Evolutionary conservation across 1,140 invertebrate species (phyloP).

Genomic region (Cryptotermes secundus): DNA sequence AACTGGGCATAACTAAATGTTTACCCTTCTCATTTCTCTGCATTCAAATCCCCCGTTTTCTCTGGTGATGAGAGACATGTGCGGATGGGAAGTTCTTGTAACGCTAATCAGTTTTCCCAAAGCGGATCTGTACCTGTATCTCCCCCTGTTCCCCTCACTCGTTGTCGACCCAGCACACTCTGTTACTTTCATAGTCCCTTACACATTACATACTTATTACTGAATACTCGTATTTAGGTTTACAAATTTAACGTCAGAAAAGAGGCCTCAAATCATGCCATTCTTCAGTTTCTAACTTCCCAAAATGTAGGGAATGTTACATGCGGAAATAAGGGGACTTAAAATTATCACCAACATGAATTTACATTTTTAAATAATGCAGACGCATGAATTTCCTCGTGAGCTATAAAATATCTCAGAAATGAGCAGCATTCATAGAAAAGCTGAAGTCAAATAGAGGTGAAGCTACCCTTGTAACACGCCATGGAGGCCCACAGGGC

Average conservation of each 20-base stretch:
- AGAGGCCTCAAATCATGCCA: no score
- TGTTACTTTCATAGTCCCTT: slow-evolving; percentile 3
- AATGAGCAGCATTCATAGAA: no score
- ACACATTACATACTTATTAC: no score
- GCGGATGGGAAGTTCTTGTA: not conserved
- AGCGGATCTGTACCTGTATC: not conserved
- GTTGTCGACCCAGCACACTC: not conserved
- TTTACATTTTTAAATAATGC: no score
- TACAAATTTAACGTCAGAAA: not conserved
- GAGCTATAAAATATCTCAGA: no score
- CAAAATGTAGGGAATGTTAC: not conserved
- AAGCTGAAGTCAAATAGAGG: no score
- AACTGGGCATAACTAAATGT: slow-evolving; percentile 4
- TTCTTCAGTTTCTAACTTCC: no score
- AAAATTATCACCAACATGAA: no score
- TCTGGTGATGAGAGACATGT: not conserved
- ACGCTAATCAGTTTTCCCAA: not conserved
- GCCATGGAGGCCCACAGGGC: no score
- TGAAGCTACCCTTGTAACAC: no score
- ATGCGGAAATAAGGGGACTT: not conserved
- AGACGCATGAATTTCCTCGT: no score
- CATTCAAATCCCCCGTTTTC: slow-evolving; percentile 1
- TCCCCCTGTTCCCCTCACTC: not conserved
- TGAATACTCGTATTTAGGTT: not conserved
- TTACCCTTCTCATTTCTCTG: not conserved